phyloP scores from a whole-genome alignment of 1,140 invertebrate species.

The Tetragnatha versicolor region DNA sequence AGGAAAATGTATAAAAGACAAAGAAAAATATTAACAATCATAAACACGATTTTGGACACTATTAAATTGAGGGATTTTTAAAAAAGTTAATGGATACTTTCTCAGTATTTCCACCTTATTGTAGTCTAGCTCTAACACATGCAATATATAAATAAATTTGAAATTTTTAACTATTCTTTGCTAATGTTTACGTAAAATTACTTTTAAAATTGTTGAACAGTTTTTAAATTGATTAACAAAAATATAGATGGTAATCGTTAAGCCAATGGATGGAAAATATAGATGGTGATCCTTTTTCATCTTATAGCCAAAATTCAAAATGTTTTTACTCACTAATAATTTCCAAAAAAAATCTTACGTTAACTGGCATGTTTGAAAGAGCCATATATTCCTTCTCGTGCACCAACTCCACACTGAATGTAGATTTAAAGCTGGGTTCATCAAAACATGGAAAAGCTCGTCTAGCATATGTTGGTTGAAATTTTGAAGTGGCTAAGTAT shows the following conservation, averaged over 20 bases:
- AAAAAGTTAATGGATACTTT: too few relatives aligned
- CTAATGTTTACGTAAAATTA: too few relatives aligned
- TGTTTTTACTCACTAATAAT: too few relatives aligned
- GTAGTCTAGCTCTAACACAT: not conserved
- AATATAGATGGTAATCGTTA: too few relatives aligned
- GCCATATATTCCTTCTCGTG: conserved; percentile 80
- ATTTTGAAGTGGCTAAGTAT: conserved; percentile 89
- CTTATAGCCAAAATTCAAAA: too few relatives aligned
- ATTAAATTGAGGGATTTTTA: too few relatives aligned
- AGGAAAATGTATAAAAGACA: conserved; percentile 70
- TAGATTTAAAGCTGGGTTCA: conserved; percentile 93
- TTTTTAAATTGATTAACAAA: too few relatives aligned
- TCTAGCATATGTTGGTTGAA: conserved; percentile 92
- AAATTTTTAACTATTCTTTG: too few relatives aligned
- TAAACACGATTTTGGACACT: not conserved
- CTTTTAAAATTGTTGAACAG: too few relatives aligned
- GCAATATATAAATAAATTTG: not conserved
- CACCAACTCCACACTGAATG: conserved; percentile 87
- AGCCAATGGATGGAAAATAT: too few relatives aligned
- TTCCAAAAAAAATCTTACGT: conserved; percentile 59
- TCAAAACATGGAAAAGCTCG: conserved; percentile 97
- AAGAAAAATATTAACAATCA: not conserved
- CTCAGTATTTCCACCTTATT: too few relatives aligned
- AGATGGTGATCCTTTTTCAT: too few relatives aligned
- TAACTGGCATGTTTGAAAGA: conserved; percentile 78